Conservation (phyloP, 2,888 invertebrate species). For the Maniola hyperantus region DNA sequence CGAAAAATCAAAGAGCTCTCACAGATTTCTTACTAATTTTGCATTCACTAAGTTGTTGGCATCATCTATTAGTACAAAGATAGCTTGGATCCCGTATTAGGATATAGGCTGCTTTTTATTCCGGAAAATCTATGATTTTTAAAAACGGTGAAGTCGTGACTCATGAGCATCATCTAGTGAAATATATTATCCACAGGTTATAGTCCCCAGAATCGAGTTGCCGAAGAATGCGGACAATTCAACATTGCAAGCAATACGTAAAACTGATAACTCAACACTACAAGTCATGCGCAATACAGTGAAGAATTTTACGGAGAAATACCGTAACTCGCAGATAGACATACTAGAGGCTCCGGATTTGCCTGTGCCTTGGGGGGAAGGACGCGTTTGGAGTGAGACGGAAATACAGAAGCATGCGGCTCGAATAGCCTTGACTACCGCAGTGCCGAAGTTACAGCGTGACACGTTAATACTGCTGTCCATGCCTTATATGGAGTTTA, state of each 20-base stretch:
- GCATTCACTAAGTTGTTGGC: too few species aligned
- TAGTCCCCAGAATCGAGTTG: conserved; percentile 29
- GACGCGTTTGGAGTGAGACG: conserved; percentile 50
- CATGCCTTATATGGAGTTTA: conserved; percentile 86
- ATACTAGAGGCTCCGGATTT: conserved; percentile 33
- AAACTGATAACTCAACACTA: conserved; percentile 25
- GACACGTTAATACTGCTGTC: conserved; percentile 89
- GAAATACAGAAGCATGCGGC: conserved; percentile 88
- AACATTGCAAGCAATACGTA: conserved; percentile 18
- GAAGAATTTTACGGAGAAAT: conserved; percentile 35
- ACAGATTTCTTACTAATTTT: too few species aligned
- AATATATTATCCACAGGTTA: conserved; percentile 28
- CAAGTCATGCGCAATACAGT: conserved; percentile 39
- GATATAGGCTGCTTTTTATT: too few species aligned
- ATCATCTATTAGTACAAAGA: too few species aligned
- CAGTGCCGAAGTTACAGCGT: conserved; percentile 86
- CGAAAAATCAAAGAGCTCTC: too few species aligned
- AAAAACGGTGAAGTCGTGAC: too few species aligned
- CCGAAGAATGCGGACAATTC: conserved; percentile 31
- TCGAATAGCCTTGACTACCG: conserved; percentile 85
- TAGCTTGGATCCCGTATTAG: too few species aligned
- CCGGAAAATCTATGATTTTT: too few species aligned
- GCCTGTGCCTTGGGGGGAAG: conserved; percentile 18
- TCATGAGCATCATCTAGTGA: too few species aligned
- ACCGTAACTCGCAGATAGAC: conserved; percentile 42